phyloP scores from a whole-genome alignment of 1,140 invertebrate species.

The Zeugodacus cucurbitae region DNA sequence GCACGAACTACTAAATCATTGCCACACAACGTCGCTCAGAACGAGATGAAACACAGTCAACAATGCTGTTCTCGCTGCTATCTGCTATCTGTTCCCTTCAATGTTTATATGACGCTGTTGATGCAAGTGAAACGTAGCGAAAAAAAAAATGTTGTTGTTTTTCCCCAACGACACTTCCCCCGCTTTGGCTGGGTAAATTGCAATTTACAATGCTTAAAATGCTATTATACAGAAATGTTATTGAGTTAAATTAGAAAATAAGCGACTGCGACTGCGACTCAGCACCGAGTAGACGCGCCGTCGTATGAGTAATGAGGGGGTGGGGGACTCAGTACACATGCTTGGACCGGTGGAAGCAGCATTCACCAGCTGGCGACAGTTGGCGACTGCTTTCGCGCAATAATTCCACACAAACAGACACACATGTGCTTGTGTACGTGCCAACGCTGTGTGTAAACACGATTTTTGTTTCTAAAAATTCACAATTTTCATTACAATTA shows the following conservation, averaged over 20 bases:
- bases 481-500: slow-evolving; percentile 11
- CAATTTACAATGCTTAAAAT: slow-evolving; percentile 39
- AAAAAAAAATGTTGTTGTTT: background rate
- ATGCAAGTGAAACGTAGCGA: background rate
- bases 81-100: background rate
- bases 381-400: background rate
- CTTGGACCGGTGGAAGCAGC: background rate
- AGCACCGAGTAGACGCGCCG: background rate
- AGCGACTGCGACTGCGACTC: background rate
- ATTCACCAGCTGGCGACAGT: background rate
- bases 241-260: slow-evolving; percentile 41
- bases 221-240: slow-evolving; percentile 28
- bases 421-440: background rate
- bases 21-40: background rate
- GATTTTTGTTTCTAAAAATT: slow-evolving; percentile 11
- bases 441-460: background rate
- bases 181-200: background rate
- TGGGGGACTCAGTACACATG: background rate
- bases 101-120: background rate
- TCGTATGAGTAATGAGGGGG: background rate
- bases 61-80: background rate
- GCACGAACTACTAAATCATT: slow-evolving; percentile 3
- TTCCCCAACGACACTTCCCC: background rate
- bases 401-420: background rate
- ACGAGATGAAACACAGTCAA: background rate